Percentiles rank a stretch among this genome's conserved stretches.
Evolutionary conservation across 2,888 invertebrate species (phyloP).

Genomic region (Leucoma salicis): DNA sequence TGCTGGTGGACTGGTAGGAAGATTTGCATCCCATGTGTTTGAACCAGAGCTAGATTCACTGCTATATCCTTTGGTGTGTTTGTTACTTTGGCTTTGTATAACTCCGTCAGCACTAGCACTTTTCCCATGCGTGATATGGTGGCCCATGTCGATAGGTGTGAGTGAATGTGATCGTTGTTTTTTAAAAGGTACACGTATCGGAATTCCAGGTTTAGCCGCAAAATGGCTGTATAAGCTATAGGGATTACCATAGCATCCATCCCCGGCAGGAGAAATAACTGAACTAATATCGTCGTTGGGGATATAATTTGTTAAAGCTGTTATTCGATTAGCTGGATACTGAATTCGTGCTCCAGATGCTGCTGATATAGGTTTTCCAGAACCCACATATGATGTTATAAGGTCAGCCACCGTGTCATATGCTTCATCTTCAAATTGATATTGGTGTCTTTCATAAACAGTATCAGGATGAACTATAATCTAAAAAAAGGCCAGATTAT

Average conservation of each 20-base stretch:
- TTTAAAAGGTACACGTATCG: conserved; percentile 64
- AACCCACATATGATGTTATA: conserved; percentile 96
- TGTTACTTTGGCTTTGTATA: conserved; percentile 77
- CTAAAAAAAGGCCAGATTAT: too few relatives aligned
- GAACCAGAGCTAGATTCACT: conserved; percentile 75
- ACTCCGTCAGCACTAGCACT: conserved; percentile 88
- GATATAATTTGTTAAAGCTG: conserved; percentile 88
- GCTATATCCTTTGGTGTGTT: conserved; percentile 67
- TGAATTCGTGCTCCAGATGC: conserved; percentile 94
- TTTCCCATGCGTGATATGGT: conserved; percentile 77
- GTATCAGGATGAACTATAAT: conserved; percentile 93
- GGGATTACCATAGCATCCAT: conserved; percentile 63
- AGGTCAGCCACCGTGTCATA: conserved; percentile 96
- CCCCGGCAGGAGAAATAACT: conserved; percentile 58
- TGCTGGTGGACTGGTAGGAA: conserved; percentile 83
- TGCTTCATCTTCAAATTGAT: conserved; percentile 96
- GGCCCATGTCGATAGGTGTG: conserved; percentile 83
- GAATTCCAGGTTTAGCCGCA: conserved; percentile 67
- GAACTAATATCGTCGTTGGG: conserved; percentile 61
- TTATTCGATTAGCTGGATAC: conserved; percentile 91
- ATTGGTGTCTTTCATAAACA: conserved; percentile 95
- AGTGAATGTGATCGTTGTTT: conserved; percentile 90
- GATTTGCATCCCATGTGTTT: conserved; percentile 75
- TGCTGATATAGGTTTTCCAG: conserved; percentile 93
- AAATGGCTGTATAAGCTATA: conserved; percentile 77